Percentiles rank a stretch among this genome's conserved stretches.
Evolutionary conservation across 2,113 vertebrate species (phyloP).

Genomic region (Eublepharis macularius): DNA sequence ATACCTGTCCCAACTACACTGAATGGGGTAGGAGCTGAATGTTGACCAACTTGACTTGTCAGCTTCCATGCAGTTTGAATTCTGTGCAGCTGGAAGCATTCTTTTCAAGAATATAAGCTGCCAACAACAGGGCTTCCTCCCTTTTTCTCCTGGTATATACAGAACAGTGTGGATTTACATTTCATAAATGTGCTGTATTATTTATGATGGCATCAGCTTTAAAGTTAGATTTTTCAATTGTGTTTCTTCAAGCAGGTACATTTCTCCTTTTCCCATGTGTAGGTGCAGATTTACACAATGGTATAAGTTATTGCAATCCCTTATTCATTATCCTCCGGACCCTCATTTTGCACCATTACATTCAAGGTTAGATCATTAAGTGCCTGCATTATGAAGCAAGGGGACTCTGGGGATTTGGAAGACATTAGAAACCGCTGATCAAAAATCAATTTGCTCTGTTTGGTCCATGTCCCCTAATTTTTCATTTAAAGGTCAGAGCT

Average conservation of each 20-base stretch:
- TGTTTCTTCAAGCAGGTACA: slow-evolving; percentile 4
- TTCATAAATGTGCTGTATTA: background rate
- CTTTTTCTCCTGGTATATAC: background rate
- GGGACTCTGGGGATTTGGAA: background rate
- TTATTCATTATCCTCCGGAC: slow-evolving; percentile 12
- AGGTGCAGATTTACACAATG: slow-evolving; percentile 8
- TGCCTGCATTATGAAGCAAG: slow-evolving; percentile 3
- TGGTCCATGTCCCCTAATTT: background rate
- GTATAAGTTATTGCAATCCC: slow-evolving; percentile 27
- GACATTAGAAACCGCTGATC: slow-evolving; percentile 32
- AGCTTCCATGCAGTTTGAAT: background rate
- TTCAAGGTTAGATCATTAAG: slow-evolving; percentile 27
- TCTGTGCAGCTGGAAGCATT: background rate
- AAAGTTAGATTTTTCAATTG: slow-evolving; percentile 12
- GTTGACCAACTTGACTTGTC: background rate
- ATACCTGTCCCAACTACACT: background rate
- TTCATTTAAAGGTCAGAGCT: slow-evolving; percentile 36
- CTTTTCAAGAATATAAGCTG: slow-evolving; percentile 16
- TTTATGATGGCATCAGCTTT: background rate
- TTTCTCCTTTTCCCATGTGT: slow-evolving; percentile 5
- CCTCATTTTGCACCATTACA: background rate
- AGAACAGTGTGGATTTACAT: slow-evolving; percentile 11
- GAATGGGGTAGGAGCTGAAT: background rate
- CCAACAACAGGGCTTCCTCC: background rate
- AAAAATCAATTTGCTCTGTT: background rate